Evolutionary conservation across 2,113 vertebrate genomes (phyloP).

Genomic region (Stigmatopora nigra): DNA sequence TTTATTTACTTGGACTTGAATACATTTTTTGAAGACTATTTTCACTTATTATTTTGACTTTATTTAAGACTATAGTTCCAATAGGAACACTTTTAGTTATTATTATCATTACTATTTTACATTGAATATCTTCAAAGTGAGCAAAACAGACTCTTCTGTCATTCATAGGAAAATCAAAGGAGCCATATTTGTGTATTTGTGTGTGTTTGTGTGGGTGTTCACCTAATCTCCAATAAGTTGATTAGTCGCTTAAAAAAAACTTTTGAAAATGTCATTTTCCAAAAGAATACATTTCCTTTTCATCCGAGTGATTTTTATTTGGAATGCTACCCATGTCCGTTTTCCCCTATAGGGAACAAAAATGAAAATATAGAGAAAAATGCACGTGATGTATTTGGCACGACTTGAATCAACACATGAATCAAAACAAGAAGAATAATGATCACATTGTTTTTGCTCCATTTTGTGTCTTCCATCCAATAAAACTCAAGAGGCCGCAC

Average conservation of each 20-base stretch:
- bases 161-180: not conserved
- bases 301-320: not conserved
- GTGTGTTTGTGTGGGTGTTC: not conserved
- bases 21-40: too few species aligned
- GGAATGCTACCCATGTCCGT: not conserved
- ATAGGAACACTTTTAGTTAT: not conserved
- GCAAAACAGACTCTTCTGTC: not conserved
- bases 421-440: slow-evolving; percentile 33
- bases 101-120: not conserved
- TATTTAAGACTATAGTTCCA: not conserved
- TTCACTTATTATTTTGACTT: too few species aligned
- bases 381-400: slow-evolving; percentile 40
- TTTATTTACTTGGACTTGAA: too few species aligned
- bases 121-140: not conserved
- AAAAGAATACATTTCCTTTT: not conserved
- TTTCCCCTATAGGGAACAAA: not conserved
- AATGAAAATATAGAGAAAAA: not conserved
- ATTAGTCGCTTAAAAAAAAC: not conserved
- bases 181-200: not conserved
- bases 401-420: slow-evolving; percentile 35
- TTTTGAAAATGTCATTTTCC: not conserved
- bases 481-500: not conserved
- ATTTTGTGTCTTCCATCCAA: slow-evolving; percentile 7
- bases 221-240: slow-evolving; percentile 4
- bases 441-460: slow-evolving; percentile 30